These are phyloP conservation scores for Drosophila nikananu DNA, from an alignment of 1,140 invertebrate genomes.

Conservation along the genomic window DNA sequence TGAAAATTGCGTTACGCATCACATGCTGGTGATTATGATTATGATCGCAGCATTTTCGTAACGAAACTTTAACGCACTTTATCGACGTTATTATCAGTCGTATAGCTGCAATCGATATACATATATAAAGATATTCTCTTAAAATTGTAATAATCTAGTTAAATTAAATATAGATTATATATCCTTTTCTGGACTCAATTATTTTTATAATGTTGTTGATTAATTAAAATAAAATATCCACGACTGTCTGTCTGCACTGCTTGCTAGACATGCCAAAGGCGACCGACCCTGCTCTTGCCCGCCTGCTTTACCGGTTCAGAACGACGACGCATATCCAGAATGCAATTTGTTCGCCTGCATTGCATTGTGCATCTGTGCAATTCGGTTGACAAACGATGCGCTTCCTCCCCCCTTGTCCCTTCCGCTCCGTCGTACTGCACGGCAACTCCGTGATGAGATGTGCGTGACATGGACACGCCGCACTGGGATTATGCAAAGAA, in stretches of 20 bases:
- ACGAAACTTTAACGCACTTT: background rate
- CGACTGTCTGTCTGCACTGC: background rate
- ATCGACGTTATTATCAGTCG: background rate
- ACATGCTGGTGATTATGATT: background rate
- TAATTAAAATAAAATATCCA: conserved; percentile 2
- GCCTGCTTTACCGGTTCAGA: background rate
- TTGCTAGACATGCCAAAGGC: background rate
- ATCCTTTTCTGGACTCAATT: background rate
- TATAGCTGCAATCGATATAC: background rate
- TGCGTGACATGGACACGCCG: conserved; percentile 74
- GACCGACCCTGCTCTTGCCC: background rate
- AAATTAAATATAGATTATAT: background rate
- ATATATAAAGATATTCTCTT: too few relatives aligned
- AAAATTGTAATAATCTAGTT: background rate
- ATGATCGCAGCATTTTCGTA: background rate
- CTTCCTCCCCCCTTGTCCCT: background rate
- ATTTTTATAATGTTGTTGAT: background rate
- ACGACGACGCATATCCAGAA: conserved; percentile 8
- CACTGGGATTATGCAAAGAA: conserved; percentile 72
- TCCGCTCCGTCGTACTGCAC: background rate
- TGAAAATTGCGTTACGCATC: conserved; percentile 9
- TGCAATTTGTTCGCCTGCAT: conserved; percentile 12
- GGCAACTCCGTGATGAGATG: conserved; percentile 30
- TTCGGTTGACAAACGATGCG: conserved; percentile 69
- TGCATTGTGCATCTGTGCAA: conserved; percentile 37